Evolutionary conservation across 2,113 vertebrate species (phyloP), one percentile per base, ranked within the genome.

Genomic region (Campylomormyrus tamandua): DNA sequence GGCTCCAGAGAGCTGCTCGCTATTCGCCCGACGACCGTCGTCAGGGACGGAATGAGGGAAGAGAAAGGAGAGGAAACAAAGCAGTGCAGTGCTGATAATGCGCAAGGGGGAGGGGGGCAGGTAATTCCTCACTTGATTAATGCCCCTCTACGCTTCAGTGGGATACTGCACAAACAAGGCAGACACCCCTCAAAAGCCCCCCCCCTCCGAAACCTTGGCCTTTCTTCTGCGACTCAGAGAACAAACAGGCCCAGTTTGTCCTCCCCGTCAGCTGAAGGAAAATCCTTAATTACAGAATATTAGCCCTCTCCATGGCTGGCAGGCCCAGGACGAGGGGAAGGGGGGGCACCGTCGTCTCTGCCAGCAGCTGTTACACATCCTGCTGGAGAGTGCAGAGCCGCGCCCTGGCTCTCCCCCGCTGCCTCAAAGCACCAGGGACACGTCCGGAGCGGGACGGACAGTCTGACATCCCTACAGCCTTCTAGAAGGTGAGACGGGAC

Each of bases 271-370:
- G 96, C 97, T 99, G 97, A 99, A 99, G 99, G 97, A 97, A 80
- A 99, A 99, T 98, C 97, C 97, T 98, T 99, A 99, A 99, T 99
- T 99, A 98, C 98, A 97, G 97, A 99, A 98, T 97, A 99, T 98
- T 88, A 66, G 74, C 88, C 93, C 92, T 89, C 85, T 87, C 35
- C 84, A 52, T 93, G 94, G 94, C 94, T 92, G 90, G 89, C 91
- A 92, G 93, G 92, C 91, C 88, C 89, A 49, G 93, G 90, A 92
- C 87, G 92, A 92, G 93, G 92, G 91, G 91, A 46, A 70, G 91
- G 90, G 91, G 90, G 94, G 94, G 92, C 94, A 95, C 49, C 9
- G 95, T 94, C 96, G 96, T 96, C 96, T 95, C 93, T 92, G 94
- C 93, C 93, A 95, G 95, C 96, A 96, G 96, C 96, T 96, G 96